Evolutionary conservation across 2,797 vertebrate genomes (phyloP).

Genomic region (Cyclopterus lumpus): DNA sequence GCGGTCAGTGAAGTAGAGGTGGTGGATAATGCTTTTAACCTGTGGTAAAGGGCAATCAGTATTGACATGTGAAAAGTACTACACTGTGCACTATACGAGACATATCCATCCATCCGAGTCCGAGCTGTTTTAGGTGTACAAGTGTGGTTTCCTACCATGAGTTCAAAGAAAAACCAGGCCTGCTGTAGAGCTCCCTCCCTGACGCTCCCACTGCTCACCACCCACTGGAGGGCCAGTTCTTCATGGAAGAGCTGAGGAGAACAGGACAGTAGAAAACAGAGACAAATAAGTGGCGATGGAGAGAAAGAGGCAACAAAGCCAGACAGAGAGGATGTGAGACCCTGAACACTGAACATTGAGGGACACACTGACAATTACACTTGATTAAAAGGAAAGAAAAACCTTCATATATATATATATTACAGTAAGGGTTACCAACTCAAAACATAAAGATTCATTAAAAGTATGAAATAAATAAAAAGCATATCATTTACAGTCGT

Average conservation of each 20-base stretch:
- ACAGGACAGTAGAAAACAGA: constrained; percentile 18
- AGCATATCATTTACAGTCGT: neutral
- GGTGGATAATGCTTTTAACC: constrained; percentile 99
- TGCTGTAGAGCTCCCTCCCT: constrained; percentile 96
- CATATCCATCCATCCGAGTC: neutral
- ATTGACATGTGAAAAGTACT: neutral
- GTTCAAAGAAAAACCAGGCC: constrained; percentile 99
- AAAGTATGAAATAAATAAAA: neutral
- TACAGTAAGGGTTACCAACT: constrained; percentile 5
- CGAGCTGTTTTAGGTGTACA: neutral
- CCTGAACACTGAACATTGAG: no score
- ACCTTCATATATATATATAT: neutral
- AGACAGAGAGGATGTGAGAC: constrained; percentile 54
- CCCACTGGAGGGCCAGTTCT: constrained; percentile 98
- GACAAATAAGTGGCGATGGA: constrained; percentile 18
- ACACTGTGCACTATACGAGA: neutral
- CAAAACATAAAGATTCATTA: constrained; percentile 1
- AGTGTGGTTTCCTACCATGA: constrained; percentile 89
- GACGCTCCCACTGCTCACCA: constrained; percentile 97
- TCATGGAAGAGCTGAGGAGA: constrained; percentile 93
- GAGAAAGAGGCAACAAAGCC: constrained; percentile 23
- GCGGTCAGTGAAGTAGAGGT: constrained; percentile 96
- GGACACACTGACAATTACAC: constrained; percentile 62
- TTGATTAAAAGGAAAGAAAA: constrained; percentile 37
- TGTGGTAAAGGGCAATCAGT: constrained; percentile 58